phyloP scores from a whole-genome alignment of 2,888 invertebrate species.

The Julus scanicus region DNA sequence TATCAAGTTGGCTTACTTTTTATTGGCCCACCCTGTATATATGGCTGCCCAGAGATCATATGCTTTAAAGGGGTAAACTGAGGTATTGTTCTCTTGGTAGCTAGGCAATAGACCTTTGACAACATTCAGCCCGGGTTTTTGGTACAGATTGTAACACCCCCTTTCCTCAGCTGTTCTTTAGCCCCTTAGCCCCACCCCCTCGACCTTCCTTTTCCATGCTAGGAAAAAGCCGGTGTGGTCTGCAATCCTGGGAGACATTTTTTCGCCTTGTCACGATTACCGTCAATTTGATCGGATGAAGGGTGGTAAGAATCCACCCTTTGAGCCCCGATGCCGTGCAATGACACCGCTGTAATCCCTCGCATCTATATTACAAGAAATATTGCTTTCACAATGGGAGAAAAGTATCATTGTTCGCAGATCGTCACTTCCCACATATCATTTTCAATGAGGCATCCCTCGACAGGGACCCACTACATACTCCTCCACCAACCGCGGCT shows the following conservation, averaged over 20 bases:
- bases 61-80: no score
- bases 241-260: background rate
- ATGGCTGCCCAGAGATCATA: no score
- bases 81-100: no score
- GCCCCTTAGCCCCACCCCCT: background rate
- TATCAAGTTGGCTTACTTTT: no score
- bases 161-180: no score
- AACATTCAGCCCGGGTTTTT: no score
- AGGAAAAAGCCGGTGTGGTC: background rate
- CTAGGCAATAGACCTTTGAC: no score
- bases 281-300: conserved; percentile 3
- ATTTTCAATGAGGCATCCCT: conserved; percentile 27
- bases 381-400: conserved; percentile 3
- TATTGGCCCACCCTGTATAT: no score
- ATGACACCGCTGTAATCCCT: background rate
- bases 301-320: background rate
- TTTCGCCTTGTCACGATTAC: conserved; percentile 27
- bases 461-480: background rate
- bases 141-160: no score
- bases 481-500: no score
- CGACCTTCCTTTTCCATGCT: background rate
- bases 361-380: conserved; percentile 19
- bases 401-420: background rate
- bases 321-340: conserved; percentile 7
- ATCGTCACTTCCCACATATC: conserved; percentile 35